These are phyloP conservation scores for Dissostichus mawsoni DNA, from an alignment of 2,113 vertebrate species.

Conservation along the genomic window DNA sequence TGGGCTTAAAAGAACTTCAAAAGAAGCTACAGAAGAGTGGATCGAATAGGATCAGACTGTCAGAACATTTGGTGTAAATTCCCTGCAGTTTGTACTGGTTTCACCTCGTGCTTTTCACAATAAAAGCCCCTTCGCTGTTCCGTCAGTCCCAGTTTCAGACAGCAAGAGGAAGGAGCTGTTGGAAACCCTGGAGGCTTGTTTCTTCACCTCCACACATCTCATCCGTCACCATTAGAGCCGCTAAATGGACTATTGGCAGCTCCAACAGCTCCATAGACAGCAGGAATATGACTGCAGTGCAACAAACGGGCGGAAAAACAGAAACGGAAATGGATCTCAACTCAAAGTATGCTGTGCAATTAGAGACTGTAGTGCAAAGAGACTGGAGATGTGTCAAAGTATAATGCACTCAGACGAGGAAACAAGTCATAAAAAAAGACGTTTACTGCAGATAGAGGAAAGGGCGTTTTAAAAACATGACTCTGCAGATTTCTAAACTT, in stretches of 20 bases:
- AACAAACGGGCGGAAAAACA: constrained; percentile 9
- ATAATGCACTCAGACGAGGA: not conserved
- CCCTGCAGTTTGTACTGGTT: too few species aligned
- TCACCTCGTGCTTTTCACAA: not conserved
- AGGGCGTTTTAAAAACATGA: too few species aligned
- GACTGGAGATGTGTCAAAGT: not conserved
- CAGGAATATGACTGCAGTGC: constrained; percentile 30
- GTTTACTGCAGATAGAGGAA: not conserved
- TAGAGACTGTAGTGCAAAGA: not conserved
- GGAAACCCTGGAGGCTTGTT: constrained; percentile 36
- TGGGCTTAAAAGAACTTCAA: too few species aligned
- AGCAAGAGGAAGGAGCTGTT: constrained; percentile 36
- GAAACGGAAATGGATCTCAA: not conserved
- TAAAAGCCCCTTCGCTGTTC: not conserved
- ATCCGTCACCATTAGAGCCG: constrained; percentile 54
- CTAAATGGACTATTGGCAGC: constrained; percentile 54
- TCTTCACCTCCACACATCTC: constrained; percentile 29
- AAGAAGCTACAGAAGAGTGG: too few species aligned
- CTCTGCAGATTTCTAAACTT: too few species aligned
- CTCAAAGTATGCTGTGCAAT: not conserved
- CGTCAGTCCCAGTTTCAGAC: constrained; percentile 49
- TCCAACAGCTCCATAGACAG: constrained; percentile 25
- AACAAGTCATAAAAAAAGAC: too few species aligned
- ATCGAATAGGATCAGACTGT: too few species aligned
- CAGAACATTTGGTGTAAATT: too few species aligned